Conservation (phyloP, 2,113 vertebrate species). For the Hiodon alosoides region DNA sequence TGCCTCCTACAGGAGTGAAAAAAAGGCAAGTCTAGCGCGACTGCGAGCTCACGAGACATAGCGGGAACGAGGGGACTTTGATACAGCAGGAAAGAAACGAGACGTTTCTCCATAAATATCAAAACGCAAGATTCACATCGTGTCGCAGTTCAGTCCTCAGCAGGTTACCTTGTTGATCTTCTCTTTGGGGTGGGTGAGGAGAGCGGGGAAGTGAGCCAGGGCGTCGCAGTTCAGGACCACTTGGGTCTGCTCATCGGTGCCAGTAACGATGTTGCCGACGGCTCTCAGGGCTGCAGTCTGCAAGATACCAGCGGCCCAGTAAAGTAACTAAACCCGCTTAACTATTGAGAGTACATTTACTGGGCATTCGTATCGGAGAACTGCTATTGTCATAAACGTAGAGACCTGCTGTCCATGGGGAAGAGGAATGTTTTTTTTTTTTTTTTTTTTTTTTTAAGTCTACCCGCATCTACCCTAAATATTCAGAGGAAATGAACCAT, state of each 20-base stretch:
- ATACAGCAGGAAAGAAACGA: not conserved
- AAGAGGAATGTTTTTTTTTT: no score
- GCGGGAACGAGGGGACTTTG: not conserved
- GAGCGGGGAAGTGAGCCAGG: constrained; percentile 88
- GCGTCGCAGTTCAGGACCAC: constrained; percentile 97
- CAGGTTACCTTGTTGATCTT: constrained; percentile 96
- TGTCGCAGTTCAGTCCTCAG: not conserved
- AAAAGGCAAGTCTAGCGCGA: constrained; percentile 10
- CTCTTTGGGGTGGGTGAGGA: constrained; percentile 97
- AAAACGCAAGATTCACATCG: not conserved
- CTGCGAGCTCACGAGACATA: not conserved
- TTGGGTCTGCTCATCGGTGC: constrained; percentile 97
- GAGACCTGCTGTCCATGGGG: no score
- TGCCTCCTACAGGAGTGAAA: constrained; percentile 78
- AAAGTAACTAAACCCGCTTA: not conserved
- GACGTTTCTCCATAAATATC: not conserved
- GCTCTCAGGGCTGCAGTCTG: constrained; percentile 93
- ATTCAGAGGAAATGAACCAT: not conserved
- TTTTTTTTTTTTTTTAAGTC: not conserved
- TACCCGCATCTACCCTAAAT: not conserved
- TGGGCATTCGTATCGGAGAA: no score
- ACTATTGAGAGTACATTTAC: no score
- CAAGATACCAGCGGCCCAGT: constrained; percentile 5
- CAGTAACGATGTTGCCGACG: constrained; percentile 97
- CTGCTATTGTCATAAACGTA: no score